A percentile compares a stretch with the other conserved stretches of the same genome.
Conservation (phyloP, 2,113 vertebrate species). For the Gallinago media region DNA sequence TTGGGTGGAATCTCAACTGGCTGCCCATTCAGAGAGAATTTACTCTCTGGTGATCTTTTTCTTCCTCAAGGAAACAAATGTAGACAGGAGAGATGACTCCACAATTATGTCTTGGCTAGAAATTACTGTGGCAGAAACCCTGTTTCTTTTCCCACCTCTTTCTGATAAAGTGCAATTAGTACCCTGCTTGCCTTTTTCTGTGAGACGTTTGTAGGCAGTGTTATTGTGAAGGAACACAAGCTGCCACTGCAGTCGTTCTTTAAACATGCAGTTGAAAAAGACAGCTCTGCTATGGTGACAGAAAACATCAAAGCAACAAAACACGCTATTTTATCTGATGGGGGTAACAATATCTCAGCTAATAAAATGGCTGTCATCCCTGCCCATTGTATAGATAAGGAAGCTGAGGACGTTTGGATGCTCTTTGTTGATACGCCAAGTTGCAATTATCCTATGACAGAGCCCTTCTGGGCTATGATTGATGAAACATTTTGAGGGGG, state of each 20-base stretch:
- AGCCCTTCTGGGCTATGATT: slow-evolving; percentile 55
- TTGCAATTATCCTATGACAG: slow-evolving; percentile 62
- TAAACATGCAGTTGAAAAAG: slow-evolving; percentile 19
- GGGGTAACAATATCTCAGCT: slow-evolving; percentile 67
- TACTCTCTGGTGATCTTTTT: not conserved
- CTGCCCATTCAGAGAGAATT: not conserved
- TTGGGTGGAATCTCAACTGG: not conserved
- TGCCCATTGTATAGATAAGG: slow-evolving; percentile 64
- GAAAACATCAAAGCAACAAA: slow-evolving; percentile 65
- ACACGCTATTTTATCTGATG: slow-evolving; percentile 66
- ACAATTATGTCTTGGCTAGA: not conserved
- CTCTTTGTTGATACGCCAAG: slow-evolving; percentile 56
- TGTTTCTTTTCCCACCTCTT: not conserved
- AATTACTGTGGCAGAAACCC: not conserved
- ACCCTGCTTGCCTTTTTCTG: not conserved
- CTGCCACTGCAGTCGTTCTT: not conserved
- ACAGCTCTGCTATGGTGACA: slow-evolving; percentile 33
- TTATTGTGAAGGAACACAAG: slow-evolving; percentile 22
- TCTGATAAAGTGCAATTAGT: not conserved
- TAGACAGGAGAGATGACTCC: not conserved
- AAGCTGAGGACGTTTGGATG: slow-evolving; percentile 20
- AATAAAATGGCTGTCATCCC: slow-evolving; percentile 73
- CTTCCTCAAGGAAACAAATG: not conserved
- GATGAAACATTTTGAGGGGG: slow-evolving; percentile 59
- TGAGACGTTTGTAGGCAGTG: not conserved